phyloP scores from a whole-genome alignment of 2,888 invertebrate species.

The Acanthopleura granulata region DNA sequence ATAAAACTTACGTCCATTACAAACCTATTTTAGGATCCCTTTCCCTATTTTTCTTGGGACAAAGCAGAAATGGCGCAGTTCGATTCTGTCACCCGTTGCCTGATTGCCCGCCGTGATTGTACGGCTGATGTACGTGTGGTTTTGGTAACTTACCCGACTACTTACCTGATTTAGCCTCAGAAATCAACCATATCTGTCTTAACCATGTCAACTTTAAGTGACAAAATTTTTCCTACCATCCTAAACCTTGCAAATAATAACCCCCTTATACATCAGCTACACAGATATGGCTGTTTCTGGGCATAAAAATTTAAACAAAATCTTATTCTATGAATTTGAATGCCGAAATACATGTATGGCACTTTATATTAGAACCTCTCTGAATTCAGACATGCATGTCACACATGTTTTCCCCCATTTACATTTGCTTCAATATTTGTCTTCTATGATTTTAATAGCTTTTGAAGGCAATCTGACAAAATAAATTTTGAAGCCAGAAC shows the following conservation, averaged over 20 bases:
- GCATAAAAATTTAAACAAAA: not conserved
- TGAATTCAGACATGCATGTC: no score
- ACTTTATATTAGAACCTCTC: no score
- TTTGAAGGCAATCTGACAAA: no score
- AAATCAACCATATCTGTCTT: slow-evolving; percentile 22
- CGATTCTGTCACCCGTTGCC: not conserved
- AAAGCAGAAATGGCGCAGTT: slow-evolving; percentile 1
- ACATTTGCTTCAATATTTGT: no score
- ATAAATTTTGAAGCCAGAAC: not conserved
- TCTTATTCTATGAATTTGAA: no score
- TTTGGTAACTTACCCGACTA: slow-evolving; percentile 24
- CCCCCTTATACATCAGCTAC: not conserved
- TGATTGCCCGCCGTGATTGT: not conserved
- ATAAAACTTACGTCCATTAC: slow-evolving; percentile 17
- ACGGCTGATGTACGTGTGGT: slow-evolving; percentile 14
- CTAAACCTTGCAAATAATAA: no score
- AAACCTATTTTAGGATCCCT: slow-evolving; percentile 6
- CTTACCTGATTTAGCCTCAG: slow-evolving; percentile 23
- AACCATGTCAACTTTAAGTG: no score
- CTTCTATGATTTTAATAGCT: no score
- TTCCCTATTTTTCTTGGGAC: slow-evolving; percentile 4
- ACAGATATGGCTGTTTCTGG: slow-evolving; percentile 11
- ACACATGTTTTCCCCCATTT: no score
- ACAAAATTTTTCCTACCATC: no score
- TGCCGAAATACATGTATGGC: no score